Percentiles rank a stretch among this genome's conserved stretches.
Evolutionary conservation across 2,888 invertebrate species (phyloP).

Genomic region (Polylopha cassiicola): DNA sequence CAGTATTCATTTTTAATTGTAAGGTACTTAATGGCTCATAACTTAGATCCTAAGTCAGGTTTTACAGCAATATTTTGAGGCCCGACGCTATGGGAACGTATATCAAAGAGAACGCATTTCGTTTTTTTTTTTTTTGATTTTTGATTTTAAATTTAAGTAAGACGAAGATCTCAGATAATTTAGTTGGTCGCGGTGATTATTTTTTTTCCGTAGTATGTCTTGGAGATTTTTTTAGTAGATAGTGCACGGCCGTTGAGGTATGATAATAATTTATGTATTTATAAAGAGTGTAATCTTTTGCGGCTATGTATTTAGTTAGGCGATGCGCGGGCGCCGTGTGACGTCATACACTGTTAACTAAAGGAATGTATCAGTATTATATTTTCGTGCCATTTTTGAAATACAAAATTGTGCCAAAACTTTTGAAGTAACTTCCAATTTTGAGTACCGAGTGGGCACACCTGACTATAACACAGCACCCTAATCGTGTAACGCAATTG

Average conservation of each 20-base stretch:
- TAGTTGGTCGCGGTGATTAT: slow-evolving; percentile 46
- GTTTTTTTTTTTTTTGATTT: slow-evolving; percentile 40
- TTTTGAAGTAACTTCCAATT: slow-evolving; percentile 6
- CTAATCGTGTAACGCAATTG: too few relatives aligned
- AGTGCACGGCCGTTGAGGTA: slow-evolving; percentile 69
- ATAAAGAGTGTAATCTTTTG: slow-evolving; percentile 43
- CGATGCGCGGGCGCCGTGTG: slow-evolving; percentile 30
- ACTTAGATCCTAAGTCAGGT: slow-evolving; percentile 46
- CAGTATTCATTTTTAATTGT: slow-evolving; percentile 44
- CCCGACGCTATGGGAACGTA: slow-evolving; percentile 44
- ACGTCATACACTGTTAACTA: slow-evolving; percentile 13
- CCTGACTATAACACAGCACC: background rate
- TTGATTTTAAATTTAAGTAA: slow-evolving; percentile 33
- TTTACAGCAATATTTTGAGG: slow-evolving; percentile 48
- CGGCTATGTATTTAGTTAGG: slow-evolving; percentile 44
- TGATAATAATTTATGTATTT: slow-evolving; percentile 27
- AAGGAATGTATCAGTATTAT: slow-evolving; percentile 37
- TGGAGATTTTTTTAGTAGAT: slow-evolving; percentile 49
- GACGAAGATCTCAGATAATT: slow-evolving; percentile 73
- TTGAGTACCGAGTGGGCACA: slow-evolving; percentile 15
- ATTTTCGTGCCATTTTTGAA: slow-evolving; percentile 41
- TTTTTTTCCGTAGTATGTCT: slow-evolving; percentile 42
- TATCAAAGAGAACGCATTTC: slow-evolving; percentile 70
- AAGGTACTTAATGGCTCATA: slow-evolving; percentile 44
- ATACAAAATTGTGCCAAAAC: slow-evolving; percentile 41